phyloP scores from a whole-genome alignment of 2,888 invertebrate species.

The Sepioteuthis lessoniana region DNA sequence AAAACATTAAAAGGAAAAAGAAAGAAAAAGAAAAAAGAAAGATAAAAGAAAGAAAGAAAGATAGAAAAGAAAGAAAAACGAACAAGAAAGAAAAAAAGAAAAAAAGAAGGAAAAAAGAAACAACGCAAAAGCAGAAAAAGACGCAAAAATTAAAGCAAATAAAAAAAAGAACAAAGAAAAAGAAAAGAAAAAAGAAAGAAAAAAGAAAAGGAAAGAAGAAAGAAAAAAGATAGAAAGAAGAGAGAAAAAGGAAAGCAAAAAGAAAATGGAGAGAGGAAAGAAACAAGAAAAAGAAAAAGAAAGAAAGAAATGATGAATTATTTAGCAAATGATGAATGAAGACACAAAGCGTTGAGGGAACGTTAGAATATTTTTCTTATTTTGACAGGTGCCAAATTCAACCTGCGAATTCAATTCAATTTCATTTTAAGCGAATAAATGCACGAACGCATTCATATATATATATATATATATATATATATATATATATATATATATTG shows the following conservation, averaged over 20 bases:
- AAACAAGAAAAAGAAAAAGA: neutral
- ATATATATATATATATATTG: conserved; percentile 39
- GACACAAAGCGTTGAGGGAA: neutral
- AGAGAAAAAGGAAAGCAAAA: neutral
- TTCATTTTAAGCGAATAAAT: conserved; percentile 12
- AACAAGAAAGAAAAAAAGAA: too few species aligned
- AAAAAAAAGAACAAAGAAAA: neutral
- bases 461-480: conserved; percentile 37
- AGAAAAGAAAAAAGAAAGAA: too few species aligned
- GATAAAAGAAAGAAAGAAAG: too few species aligned
- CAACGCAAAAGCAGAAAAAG: neutral
- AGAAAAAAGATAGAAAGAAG: neutral
- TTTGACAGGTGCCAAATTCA: neutral
- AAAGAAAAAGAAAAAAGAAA: too few species aligned
- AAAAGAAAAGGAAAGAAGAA: too few species aligned
- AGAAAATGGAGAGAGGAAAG: neutral
- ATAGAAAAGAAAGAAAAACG: too few species aligned
- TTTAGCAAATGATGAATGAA: neutral
- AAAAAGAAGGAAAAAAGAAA: too few species aligned
- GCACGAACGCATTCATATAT: neutral
- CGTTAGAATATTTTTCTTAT: neutral
- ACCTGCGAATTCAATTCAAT: neutral
- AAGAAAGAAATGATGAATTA: neutral
- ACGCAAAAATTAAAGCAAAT: too few species aligned
- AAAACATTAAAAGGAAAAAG: too few species aligned